These are phyloP conservation scores for Leptatherina wallacei DNA, from an alignment of 2,797 vertebrate species.

Conservation along the genomic window DNA sequence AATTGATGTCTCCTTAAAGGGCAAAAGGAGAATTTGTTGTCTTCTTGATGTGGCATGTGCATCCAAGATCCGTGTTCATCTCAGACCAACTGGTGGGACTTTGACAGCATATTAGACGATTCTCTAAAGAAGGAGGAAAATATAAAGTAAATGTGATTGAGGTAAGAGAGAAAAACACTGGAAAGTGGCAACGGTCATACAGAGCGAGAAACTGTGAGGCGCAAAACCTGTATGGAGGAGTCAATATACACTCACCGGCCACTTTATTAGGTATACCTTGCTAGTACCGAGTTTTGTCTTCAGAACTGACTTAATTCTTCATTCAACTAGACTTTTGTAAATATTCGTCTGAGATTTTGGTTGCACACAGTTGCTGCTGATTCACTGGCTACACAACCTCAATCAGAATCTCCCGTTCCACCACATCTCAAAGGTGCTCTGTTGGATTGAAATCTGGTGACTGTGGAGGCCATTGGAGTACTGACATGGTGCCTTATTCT, in stretches of 20 bases:
- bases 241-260: slow-evolving; percentile 45
- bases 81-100: slow-evolving; percentile 35
- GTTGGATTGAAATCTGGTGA: no score
- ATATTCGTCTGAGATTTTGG: no score
- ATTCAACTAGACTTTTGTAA: neutral
- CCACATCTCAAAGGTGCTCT: no score
- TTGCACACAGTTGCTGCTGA: no score
- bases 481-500: no score
- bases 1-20: slow-evolving; percentile 36
- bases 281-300: no score
- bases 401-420: no score
- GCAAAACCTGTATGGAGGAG: slow-evolving; percentile 19
- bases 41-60: slow-evolving; percentile 32
- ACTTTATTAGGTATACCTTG: no score
- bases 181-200: slow-evolving; percentile 39
- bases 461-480: no score
- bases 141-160: slow-evolving; percentile 44
- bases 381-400: no score
- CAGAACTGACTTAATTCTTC: slow-evolving; percentile 8
- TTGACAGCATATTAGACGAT: slow-evolving; percentile 31
- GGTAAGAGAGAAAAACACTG: slow-evolving; percentile 30
- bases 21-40: slow-evolving; percentile 27
- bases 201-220: slow-evolving; percentile 35
- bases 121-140: slow-evolving; percentile 14
- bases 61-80: slow-evolving; percentile 33